A percentile compares a stretch with the other conserved stretches of the same genome.
Evolutionary conservation across 2,113 vertebrate genomes (phyloP).

Genomic region (Sylvietta virens): DNA sequence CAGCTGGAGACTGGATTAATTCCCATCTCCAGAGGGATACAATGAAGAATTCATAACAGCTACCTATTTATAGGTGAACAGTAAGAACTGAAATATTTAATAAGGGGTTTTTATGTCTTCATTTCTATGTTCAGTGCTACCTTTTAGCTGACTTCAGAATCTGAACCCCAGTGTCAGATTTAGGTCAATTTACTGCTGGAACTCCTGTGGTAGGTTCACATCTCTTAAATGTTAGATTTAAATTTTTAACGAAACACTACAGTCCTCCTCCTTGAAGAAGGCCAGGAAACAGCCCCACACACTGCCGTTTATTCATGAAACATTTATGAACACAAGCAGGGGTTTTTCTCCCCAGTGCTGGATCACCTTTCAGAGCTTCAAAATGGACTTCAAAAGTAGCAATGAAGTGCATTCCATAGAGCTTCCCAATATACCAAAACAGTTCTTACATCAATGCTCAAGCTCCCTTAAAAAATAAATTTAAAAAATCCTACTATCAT

Average conservation of each 20-base stretch:
- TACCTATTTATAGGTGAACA: conserved; percentile 51
- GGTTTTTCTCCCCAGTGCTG: not conserved
- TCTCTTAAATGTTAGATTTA: not conserved
- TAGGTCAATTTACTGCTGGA: not conserved
- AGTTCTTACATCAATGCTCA: not conserved
- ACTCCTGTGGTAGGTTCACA: not conserved
- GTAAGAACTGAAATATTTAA: not conserved
- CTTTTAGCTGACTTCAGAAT: not conserved
- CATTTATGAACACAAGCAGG: not conserved
- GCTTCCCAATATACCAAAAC: not conserved
- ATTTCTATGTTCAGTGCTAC: not conserved
- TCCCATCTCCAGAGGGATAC: not conserved
- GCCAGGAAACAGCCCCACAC: not conserved
- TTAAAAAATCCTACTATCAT: not conserved
- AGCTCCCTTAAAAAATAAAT: not conserved
- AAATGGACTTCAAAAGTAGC: not conserved
- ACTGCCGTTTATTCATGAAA: not conserved
- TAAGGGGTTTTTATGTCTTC: rapidly evolving
- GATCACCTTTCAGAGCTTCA: not conserved
- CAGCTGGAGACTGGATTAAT: conserved; percentile 52
- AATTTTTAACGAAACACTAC: not conserved
- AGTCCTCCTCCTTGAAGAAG: not conserved
- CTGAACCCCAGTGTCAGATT: not conserved
- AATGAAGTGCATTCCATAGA: not conserved
- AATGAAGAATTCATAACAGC: conserved; percentile 26